Evolutionary conservation across 2,888 invertebrate species (phyloP).

Genomic region (Agrotis clavis): DNA sequence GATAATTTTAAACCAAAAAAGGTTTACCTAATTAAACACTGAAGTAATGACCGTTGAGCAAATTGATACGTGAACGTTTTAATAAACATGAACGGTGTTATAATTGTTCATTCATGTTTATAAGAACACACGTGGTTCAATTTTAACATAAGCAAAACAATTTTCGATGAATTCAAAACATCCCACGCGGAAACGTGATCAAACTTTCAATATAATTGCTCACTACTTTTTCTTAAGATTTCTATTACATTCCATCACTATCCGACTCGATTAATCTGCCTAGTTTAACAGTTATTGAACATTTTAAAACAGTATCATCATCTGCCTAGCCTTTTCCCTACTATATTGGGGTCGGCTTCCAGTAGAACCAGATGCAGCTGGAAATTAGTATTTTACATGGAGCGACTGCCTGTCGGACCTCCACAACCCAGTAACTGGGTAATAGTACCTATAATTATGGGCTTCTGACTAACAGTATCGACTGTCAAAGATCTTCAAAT

Average conservation of each 20-base stretch:
- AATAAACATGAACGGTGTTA: neutral
- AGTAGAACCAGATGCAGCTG: too few species aligned
- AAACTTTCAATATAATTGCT: constrained; percentile 58
- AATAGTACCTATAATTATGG: too few species aligned
- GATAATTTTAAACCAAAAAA: too few species aligned
- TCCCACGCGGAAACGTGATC: constrained; percentile 22
- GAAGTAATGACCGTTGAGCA: too few species aligned
- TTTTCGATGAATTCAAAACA: constrained; percentile 16
- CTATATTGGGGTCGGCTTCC: too few species aligned
- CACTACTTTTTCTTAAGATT: constrained; percentile 36
- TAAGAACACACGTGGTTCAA: neutral
- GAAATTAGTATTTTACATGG: too few species aligned
- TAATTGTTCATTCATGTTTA: constrained; percentile 24
- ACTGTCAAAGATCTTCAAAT: too few species aligned
- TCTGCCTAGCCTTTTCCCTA: too few species aligned
- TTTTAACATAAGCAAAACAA: constrained; percentile 6
- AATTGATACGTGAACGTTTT: neutral
- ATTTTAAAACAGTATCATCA: neutral
- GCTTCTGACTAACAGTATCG: too few species aligned
- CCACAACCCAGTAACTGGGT: too few species aligned
- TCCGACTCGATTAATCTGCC: constrained; percentile 31
- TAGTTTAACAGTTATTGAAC: constrained; percentile 8
- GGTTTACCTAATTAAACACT: too few species aligned
- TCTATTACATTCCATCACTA: constrained; percentile 48
- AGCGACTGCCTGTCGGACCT: too few species aligned